Evolutionary conservation across 2,113 vertebrate genomes (phyloP), one percentile per base, ranked within the genome.

Genomic region (Steatornis caripensis): DNA sequence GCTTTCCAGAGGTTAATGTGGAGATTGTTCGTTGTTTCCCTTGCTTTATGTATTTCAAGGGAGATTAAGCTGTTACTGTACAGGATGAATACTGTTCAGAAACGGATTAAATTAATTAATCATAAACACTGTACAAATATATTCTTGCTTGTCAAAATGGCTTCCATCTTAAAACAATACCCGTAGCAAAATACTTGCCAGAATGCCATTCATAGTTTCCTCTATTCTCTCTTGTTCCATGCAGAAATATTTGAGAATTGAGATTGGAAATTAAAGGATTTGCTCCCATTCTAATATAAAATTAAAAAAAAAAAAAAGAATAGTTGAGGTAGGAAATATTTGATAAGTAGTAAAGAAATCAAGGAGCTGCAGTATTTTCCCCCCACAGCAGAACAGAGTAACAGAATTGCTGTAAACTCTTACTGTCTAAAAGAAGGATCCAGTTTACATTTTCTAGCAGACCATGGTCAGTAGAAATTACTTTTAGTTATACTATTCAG

Each of bases 401-500:
- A 51, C 61, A 58, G 51, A 54, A 24, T 8, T 89, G 48, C 49
- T 55, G 54, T 89, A 87, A 95, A 60, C 26, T 71, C 15, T 69
- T 91, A 43, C 58, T 36, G 7, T 54, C 70, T 84, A 41, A 80
- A n/a, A n/a, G 36, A 71, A 32, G 23, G 88, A 84, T 27, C 27
- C 43, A 58, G 45, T 94, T 95, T 87, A 58, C 29, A 66, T 84
- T 96, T 97, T 89, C 87, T 82, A 84, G 64, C 66, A 82, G 89
- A 91, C 51, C 45, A 17, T 14, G 29, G 74, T 51, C 79, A 94
- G 29, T 30, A 85, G 89, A 11, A 74, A 95, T 87, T 74, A 65
- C 92, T 87, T 92, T 70, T 69, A 84, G 36, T 93, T 97, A 97
- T 80, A 80, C 45, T 90, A 72, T 74, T 65, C 82, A 70, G 22